A percentile compares a stretch with the other conserved stretches of the same genome.
Conservation (phyloP, 2,888 invertebrate genomes). For the Mamestra brassicae region DNA sequence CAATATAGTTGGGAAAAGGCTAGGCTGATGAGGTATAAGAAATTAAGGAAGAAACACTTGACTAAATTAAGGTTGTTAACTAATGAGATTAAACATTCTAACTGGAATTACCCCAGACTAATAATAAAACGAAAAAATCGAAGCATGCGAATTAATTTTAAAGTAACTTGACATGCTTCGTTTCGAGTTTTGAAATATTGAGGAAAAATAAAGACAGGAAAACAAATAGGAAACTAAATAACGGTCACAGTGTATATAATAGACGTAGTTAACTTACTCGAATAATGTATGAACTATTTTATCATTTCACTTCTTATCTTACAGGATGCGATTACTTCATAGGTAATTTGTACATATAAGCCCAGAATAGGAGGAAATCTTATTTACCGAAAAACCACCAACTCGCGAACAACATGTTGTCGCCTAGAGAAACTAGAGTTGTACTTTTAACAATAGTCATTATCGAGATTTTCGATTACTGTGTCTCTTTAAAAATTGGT, state of each 20-base stretch:
- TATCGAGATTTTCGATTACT: neutral
- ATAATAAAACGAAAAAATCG: no score
- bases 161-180: no score
- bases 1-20: no score
- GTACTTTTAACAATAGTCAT: neutral
- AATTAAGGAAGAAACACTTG: neutral
- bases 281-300: neutral
- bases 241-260: neutral
- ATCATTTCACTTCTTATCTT: conserved; percentile 10
- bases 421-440: neutral
- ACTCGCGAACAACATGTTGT: neutral
- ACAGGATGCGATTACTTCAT: conserved; percentile 5
- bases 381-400: neutral
- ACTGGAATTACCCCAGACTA: no score
- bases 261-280: no score
- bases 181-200: no score
- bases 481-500: neutral
- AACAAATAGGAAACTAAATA: neutral
- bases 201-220: no score
- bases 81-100: no score
- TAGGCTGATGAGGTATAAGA: no score
- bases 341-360: no score
- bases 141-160: no score
- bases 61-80: no score
- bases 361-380: neutral